Evolutionary conservation across 2,888 invertebrate species (phyloP).

Genomic region (Chaetoderma sp.): DNA sequence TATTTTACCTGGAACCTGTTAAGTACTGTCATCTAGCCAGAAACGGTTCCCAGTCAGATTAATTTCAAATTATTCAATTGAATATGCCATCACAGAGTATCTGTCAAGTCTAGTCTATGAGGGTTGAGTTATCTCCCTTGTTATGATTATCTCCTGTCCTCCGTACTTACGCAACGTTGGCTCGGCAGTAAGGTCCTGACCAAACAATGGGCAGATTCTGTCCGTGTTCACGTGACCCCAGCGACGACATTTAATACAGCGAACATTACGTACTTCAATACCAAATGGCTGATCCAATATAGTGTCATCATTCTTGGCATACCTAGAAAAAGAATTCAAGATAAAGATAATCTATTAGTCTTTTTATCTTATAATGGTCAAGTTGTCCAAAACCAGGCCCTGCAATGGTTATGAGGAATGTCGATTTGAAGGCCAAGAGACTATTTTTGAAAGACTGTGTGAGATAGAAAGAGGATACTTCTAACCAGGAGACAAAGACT

Average conservation of each 20-base stretch:
- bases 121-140: too few relatives aligned
- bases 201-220: slow-evolving; percentile 94
- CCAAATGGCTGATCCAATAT: slow-evolving; percentile 99
- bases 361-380: too few relatives aligned
- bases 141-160: too few relatives aligned
- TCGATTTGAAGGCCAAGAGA: too few relatives aligned
- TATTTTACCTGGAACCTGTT: background rate
- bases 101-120: too few relatives aligned
- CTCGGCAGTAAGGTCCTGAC: slow-evolving; percentile 65
- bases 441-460: too few relatives aligned
- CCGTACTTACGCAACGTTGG: slow-evolving; percentile 61
- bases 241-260: slow-evolving; percentile 98
- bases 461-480: too few relatives aligned
- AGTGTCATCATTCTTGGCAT: slow-evolving; percentile 96
- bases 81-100: too few relatives aligned
- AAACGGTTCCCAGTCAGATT: background rate
- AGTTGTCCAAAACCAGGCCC: too few relatives aligned
- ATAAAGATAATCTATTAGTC: too few relatives aligned
- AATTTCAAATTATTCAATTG: background rate
- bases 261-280: slow-evolving; percentile 82
- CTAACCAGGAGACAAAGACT: too few relatives aligned
- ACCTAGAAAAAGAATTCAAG: slow-evolving; percentile 72
- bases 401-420: too few relatives aligned
- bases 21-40: background rate
- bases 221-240: slow-evolving; percentile 97